These are phyloP conservation scores for Silurus lanzhouensis DNA, from an alignment of 2,797 vertebrate species.

Conservation along the genomic window DNA sequence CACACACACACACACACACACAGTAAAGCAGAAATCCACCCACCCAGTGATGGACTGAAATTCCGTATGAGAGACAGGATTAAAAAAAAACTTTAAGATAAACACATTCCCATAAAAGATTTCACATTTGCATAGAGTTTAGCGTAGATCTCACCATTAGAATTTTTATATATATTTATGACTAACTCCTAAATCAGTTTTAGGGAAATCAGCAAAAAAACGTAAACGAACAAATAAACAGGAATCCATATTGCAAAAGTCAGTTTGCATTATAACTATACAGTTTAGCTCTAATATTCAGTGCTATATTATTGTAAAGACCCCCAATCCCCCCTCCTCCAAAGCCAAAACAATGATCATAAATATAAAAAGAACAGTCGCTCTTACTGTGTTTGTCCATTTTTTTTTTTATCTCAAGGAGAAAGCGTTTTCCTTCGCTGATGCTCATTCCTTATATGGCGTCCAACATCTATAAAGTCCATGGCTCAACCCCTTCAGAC, in stretches of 20 bases:
- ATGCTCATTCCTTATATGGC: constrained; percentile 66
- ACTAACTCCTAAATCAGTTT: neutral
- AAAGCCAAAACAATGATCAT: neutral
- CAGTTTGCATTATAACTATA: neutral
- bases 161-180: neutral
- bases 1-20: constrained; percentile 5
- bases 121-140: neutral
- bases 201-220: neutral
- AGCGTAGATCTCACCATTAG: neutral
- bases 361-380: neutral
- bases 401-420: constrained; percentile 50
- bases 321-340: too few relatives aligned
- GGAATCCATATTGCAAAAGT: neutral
- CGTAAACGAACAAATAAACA: neutral
- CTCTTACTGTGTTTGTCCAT: constrained; percentile 38
- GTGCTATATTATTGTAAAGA: neutral
- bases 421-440: constrained; percentile 40
- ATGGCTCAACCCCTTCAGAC: constrained; percentile 38
- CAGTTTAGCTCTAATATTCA: too few relatives aligned
- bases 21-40: neutral
- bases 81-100: too few relatives aligned
- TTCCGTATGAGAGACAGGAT: neutral
- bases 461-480: constrained; percentile 44
- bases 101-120: too few relatives aligned
- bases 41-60: neutral